These are phyloP conservation scores for Colistium nudipinnis DNA, from an alignment of 2,113 vertebrate genomes.

Conservation along the genomic window DNA sequence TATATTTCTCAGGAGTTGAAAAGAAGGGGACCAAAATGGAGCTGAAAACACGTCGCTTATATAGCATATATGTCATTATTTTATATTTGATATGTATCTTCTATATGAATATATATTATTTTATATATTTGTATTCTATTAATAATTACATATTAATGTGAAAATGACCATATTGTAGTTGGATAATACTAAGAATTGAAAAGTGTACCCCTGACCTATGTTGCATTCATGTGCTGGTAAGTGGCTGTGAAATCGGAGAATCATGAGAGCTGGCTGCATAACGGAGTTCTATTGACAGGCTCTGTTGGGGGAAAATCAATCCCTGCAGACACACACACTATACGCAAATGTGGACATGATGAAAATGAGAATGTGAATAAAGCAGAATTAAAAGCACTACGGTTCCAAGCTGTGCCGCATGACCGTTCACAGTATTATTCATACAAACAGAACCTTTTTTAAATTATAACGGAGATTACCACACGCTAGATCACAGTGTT, in stretches of 20 bases:
- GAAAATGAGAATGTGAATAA: constrained; percentile 20
- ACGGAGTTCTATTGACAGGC: constrained; percentile 10
- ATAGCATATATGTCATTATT: too few species aligned
- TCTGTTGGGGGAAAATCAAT: constrained; percentile 41
- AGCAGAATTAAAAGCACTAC: not conserved
- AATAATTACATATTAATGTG: too few species aligned
- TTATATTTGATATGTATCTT: too few species aligned
- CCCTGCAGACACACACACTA: constrained; percentile 24
- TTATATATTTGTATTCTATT: not conserved
- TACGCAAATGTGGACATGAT: constrained; percentile 4
- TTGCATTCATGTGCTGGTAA: constrained; percentile 13
- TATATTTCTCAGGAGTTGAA: too few species aligned
- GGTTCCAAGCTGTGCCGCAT: not conserved
- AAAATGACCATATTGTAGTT: not conserved
- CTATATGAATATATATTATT: too few species aligned
- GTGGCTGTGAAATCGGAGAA: constrained; percentile 39
- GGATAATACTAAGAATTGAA: not conserved
- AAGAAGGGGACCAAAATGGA: too few species aligned
- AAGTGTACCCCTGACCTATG: constrained; percentile 17
- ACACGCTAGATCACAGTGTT: not conserved
- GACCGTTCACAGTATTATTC: not conserved
- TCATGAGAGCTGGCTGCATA: constrained; percentile 36
- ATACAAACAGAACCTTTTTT: constrained; percentile 13
- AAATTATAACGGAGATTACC: not conserved
- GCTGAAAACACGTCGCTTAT: too few species aligned